phyloP scores from a whole-genome alignment of 2,113 vertebrate genomes.

The Thamnophis sirtalis region DNA sequence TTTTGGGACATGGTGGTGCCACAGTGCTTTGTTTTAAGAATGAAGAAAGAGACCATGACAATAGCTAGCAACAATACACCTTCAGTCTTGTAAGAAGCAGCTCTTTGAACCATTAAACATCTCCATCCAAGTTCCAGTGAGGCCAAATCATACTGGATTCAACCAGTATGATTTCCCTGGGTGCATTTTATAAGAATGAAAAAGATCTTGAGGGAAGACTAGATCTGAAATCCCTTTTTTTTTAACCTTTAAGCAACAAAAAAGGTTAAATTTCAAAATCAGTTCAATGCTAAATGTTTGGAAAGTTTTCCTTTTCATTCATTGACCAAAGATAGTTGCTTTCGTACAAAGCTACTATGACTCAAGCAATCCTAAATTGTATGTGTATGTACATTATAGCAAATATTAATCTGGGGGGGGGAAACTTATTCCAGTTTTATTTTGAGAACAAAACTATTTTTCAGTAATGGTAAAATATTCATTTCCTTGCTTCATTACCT shows the following conservation, averaged over 20 bases:
- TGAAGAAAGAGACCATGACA: not conserved
- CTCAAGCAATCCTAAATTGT: not conserved
- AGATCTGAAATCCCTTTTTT: not conserved
- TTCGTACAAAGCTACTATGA: not conserved
- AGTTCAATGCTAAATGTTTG: not conserved
- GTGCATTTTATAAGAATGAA: accelerated
- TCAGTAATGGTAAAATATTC: constrained; percentile 60
- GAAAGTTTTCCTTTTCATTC: not conserved
- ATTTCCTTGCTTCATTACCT: constrained; percentile 59
- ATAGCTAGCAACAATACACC: not conserved
- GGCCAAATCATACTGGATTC: not conserved
- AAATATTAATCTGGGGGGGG: not conserved
- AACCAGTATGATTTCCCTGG: not conserved
- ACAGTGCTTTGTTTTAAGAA: not conserved
- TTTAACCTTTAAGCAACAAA: not conserved
- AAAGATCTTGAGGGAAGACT: accelerated
- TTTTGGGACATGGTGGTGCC: not conserved
- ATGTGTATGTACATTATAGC: not conserved
- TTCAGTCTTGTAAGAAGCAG: not conserved
- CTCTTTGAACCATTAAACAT: not conserved
- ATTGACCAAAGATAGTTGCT: not conserved
- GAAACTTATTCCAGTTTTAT: constrained; percentile 18
- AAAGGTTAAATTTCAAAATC: not conserved
- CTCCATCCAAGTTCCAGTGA: not conserved
- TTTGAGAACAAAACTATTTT: constrained; percentile 43